Base-by-base conservation (phyloP, 2,888 invertebrate species). In the Eurois occulta region DNA sequence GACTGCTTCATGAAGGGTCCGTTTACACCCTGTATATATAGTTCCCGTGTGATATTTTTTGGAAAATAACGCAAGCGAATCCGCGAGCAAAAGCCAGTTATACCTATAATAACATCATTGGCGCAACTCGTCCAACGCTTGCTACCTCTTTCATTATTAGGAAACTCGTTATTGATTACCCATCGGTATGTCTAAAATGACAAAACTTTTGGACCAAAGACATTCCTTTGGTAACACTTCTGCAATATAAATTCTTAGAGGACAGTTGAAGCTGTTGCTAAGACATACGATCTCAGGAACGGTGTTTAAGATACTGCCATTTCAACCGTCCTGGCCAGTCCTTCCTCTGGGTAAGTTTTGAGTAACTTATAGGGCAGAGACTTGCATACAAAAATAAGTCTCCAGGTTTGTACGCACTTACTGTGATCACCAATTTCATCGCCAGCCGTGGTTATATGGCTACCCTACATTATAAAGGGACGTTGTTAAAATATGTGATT, bases 121-220 rank as follows among this genome's bases (percentile, higher is more conserved):
- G 13, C 13, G 32, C 60, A 65, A 65, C n/a, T 52, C 35, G 41
- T 69, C 69, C 43, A 60, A 72, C 38, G 70, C 32, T 66, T 18
- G 67, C 48, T 68, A 52, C 58, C 52, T 58, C 46, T 68, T 35
- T 72, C 55, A 79, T 72, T n/a, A 76, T 67, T 77, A 2, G 13
- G 13, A 67, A 75, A 76, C 67, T 71, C 21, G 46, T 68, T 76
- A 84, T 73, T 55, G 55, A 73, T 52, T 52, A 28, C 75, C 43
- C 28, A 69, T 38, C 16, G 38, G 28, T 16, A 55, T n/a, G 43
- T 46, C 46, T 41, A 8, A 41, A 48, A 72, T 68, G 18, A 58
- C 46, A 32, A 75, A 67, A 65, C 38, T 82, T 80, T 70, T 21
- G 43, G 13, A 2, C 16, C 13, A 38, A 70, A 70, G 46, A 58